Evolutionary conservation across 2,797 vertebrate species (phyloP).

Genomic region (Molossus molossus): DNA sequence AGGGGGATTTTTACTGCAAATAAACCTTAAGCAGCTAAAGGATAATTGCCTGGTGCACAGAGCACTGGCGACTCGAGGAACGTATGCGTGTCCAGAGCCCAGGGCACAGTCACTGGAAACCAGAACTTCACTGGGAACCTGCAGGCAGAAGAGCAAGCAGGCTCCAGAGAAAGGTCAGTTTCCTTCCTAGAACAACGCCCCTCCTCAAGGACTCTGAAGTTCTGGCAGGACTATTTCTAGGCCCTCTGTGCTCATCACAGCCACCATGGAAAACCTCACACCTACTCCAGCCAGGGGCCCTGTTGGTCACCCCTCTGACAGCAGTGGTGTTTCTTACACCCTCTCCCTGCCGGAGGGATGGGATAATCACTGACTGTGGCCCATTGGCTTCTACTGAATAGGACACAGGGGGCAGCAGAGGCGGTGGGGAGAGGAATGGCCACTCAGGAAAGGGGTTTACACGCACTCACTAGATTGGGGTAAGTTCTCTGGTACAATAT

Average conservation of each 20-base stretch:
- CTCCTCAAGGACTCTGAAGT: neutral
- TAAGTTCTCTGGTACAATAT: neutral
- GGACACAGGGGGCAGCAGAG: neutral
- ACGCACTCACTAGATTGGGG: neutral
- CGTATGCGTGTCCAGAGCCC: neutral
- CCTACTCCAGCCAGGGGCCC: neutral
- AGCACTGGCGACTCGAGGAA: neutral
- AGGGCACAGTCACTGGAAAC: neutral
- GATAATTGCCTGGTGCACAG: neutral
- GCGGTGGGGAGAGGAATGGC: neutral
- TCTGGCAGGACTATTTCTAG: neutral
- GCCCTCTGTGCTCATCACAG: neutral
- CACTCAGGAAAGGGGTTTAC: neutral
- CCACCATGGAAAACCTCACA: neutral
- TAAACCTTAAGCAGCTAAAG: neutral
- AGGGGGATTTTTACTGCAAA: neutral
- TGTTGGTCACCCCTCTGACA: neutral
- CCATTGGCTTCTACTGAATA: neutral
- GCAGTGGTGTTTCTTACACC: neutral
- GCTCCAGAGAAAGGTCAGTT: neutral
- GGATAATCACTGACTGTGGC: neutral
- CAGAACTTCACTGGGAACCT: neutral
- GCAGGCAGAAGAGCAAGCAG: fast-evolving
- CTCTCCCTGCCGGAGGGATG: neutral
- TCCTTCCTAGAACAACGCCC: neutral